A percentile compares a stretch with the other conserved stretches of the same genome.
Evolutionary conservation across 2,113 vertebrate species (phyloP).

Genomic region (Micronisus gabar): DNA sequence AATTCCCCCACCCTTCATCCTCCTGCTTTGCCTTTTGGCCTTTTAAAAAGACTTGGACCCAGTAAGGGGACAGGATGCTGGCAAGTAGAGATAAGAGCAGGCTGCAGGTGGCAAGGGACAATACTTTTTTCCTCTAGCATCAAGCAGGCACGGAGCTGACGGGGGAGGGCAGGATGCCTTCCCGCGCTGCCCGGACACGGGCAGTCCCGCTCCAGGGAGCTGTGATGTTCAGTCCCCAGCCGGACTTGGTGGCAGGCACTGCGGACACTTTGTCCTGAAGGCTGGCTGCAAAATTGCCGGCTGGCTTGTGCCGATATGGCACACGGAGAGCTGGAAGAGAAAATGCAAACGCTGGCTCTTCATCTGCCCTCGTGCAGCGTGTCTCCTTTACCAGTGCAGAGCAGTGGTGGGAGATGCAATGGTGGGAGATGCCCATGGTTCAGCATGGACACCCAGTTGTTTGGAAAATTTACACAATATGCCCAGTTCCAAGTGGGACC

Average conservation of each 20-base stretch:
- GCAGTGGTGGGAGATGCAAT: not conserved
- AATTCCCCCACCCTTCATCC: not conserved
- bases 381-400: not conserved
- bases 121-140: not conserved
- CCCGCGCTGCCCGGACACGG: accelerated
- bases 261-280: not conserved
- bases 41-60: not conserved
- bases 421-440: not conserved
- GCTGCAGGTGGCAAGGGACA: not conserved
- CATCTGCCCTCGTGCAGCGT: accelerated
- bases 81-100: not conserved
- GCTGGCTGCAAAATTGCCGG: not conserved
- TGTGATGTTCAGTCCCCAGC: not conserved
- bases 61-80: not conserved
- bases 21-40: not conserved
- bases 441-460: not conserved
- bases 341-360: not conserved
- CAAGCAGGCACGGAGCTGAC: not conserved
- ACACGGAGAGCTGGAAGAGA: not conserved
- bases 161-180: not conserved
- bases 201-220: not conserved
- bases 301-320: not conserved
- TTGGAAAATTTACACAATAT: not conserved
- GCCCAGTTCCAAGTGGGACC: not conserved
- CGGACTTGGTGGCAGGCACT: not conserved